Base-by-base conservation (phyloP, 2,888 invertebrate genomes). In the Rhopalosiphum nymphaeae region DNA sequence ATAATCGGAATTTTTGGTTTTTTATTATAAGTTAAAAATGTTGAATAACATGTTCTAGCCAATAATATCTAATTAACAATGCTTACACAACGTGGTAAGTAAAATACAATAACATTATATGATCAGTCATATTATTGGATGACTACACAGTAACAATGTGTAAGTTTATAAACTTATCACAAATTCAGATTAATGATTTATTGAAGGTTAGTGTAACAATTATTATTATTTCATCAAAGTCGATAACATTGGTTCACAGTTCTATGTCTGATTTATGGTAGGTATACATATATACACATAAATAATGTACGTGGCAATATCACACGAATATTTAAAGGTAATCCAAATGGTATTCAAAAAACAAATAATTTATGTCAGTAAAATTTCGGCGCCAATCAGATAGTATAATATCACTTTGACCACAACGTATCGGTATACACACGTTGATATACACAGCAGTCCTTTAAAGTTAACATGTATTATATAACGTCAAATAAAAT, bases 201-300 rank as follows among this genome's bases (percentile, higher is more conserved):
- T 84, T 57, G 85, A 85, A 89, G 90, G 90, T 94, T 94, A 61
- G 86, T 61, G 26, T 92, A 92, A 92, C 61, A 90, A 89, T 91
- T n/a, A 92, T 94, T 94, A 90, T 94, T 94, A 90, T 94, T 94
- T 91, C 86, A 61, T 85, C 93, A 89, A 85, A 90, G 90, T 94
- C 90, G 93, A 94, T 94, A 94, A 94, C 61, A 86, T 49, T 61
- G 85, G 93, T 89, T 49, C 93, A 94, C 90, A 94, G 93, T 94
- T 90, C 93, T 90, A 56, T 89, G 26, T 87, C 85, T 89, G 93
- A 89, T 89, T 89, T 84, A 93, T 87, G 89, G n/a, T 78, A 21
- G 89, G n/a, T 78, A 21, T 42, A 36, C 42, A 36, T 21, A 67
- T 36, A 44, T 46, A 44, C n/a, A 61, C 44, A 67, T 29, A 36